Conservation (phyloP, 2,888 invertebrate genomes). For the Apotomis turbidana region DNA sequence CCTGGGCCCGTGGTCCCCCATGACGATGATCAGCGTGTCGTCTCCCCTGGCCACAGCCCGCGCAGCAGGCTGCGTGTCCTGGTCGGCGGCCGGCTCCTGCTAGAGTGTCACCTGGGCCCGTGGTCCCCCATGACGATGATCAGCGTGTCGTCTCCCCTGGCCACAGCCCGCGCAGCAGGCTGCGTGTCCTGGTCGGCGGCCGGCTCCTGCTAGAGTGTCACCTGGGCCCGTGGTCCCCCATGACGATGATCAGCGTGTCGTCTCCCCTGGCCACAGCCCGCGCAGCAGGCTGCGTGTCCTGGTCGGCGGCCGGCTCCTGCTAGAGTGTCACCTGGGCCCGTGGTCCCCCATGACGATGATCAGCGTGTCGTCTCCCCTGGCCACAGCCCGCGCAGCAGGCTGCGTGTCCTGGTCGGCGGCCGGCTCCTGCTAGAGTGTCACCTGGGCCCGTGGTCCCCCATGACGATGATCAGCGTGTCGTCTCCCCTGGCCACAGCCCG, state of each 20-base stretch:
- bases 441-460: not conserved
- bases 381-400: slow-evolving; percentile 86
- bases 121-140: not conserved
- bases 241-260: no score
- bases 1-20: no score
- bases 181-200: slow-evolving; percentile 82
- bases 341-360: no score
- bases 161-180: slow-evolving; percentile 77
- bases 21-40: slow-evolving; percentile 84
- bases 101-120: not conserved
- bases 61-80: slow-evolving; percentile 86
- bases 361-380: slow-evolving; percentile 91
- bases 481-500: not conserved
- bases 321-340: no score
- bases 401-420: slow-evolving; percentile 82
- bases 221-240: not conserved
- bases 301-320: no score
- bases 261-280: no score
- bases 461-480: not conserved
- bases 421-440: not conserved
- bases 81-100: slow-evolving; percentile 63
- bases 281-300: no score
- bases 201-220: not conserved
- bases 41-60: slow-evolving; percentile 87
- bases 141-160: not conserved